Evolutionary conservation across 2,888 invertebrate genomes (phyloP).

Genomic region (Ochropacha duplaris): DNA sequence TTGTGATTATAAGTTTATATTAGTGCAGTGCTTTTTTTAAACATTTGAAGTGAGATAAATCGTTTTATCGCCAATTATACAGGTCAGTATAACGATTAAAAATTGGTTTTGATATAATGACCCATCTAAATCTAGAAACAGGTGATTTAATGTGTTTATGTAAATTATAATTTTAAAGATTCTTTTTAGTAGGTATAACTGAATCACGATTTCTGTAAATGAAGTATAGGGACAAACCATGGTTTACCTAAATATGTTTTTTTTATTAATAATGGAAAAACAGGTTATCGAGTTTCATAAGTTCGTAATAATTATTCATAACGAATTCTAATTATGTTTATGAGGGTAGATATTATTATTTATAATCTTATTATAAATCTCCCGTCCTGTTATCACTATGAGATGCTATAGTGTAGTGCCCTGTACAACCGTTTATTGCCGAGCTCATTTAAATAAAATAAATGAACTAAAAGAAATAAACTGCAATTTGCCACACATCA

Average conservation of each 20-base stretch:
- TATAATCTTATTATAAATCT: neutral
- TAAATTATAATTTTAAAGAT: neutral
- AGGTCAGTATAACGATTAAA: neutral
- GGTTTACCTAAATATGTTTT: too few relatives aligned
- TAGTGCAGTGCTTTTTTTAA: slow-evolving; percentile 21
- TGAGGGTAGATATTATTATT: neutral
- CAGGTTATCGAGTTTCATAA: too few relatives aligned
- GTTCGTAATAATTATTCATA: too few relatives aligned
- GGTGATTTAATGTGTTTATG: slow-evolving; percentile 3
- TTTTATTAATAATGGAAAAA: too few relatives aligned
- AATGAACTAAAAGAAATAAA: slow-evolving; percentile 21
- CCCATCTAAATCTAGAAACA: neutral
- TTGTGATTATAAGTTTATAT: slow-evolving; percentile 14
- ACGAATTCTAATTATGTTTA: neutral
- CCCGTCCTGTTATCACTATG: neutral
- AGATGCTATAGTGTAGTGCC: neutral
- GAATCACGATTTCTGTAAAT: too few relatives aligned
- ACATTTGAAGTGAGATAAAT: neutral
- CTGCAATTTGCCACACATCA: slow-evolving; percentile 46
- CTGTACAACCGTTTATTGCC: neutral
- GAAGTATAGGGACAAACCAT: too few relatives aligned
- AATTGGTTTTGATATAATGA: neutral
- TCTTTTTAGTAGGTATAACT: neutral
- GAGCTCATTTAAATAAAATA: neutral
- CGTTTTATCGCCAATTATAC: neutral